These are phyloP conservation scores for Melanargia galathea DNA, from an alignment of 2,888 invertebrate genomes.

Conservation along the genomic window DNA sequence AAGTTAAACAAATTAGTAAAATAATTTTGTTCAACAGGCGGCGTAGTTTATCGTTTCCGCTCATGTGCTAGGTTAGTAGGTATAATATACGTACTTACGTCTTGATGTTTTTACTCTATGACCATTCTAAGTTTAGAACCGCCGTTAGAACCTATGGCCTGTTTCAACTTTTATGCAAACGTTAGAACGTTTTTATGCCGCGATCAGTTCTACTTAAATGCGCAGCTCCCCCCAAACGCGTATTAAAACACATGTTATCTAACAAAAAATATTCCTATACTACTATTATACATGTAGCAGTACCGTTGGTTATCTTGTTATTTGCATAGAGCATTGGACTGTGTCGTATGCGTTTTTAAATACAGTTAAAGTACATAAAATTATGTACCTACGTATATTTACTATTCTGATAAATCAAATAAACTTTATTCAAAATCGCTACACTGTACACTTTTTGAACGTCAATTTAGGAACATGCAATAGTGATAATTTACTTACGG, in stretches of 20 bases:
- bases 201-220: conserved; percentile 40
- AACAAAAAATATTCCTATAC: conserved; percentile 15
- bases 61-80: too few relatives aligned
- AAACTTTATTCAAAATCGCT: too few relatives aligned
- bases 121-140: conserved; percentile 51
- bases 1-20: too few relatives aligned
- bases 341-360: neutral
- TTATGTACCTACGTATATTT: too few relatives aligned
- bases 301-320: neutral
- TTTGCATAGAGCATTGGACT: neutral
- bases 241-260: conserved; percentile 33
- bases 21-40: too few relatives aligned
- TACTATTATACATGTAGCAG: neutral
- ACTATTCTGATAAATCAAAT: too few relatives aligned
- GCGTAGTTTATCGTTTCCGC: too few relatives aligned
- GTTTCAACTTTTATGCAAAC: conserved; percentile 45
- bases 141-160: conserved; percentile 53
- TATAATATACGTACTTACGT: too few relatives aligned
- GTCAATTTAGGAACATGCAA: too few relatives aligned
- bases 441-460: too few relatives aligned
- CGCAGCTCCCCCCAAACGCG: conserved; percentile 32
- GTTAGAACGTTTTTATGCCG: conserved; percentile 47
- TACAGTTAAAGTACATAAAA: too few relatives aligned
- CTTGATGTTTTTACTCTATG: conserved; percentile 47
- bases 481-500: too few relatives aligned